Base-by-base conservation (phyloP, 1,140 invertebrate species). In the Heterodera carotae region DNA sequence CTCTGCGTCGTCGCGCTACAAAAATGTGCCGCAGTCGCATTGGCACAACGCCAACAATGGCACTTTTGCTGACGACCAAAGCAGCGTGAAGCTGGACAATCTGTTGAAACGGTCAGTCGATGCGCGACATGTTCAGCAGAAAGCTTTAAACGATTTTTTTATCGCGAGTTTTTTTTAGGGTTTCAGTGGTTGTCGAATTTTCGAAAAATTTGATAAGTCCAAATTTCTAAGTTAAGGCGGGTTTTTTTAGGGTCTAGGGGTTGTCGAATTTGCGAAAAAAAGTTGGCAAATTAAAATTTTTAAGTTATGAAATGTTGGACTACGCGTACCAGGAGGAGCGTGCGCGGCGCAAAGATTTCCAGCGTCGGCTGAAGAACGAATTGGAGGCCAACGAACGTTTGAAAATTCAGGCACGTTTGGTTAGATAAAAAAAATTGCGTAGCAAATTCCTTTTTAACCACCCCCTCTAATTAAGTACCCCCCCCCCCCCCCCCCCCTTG, bases 1-100 rank as follows among this genome's bases (percentile, higher is more conserved):
- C 59, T 48, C 27, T 25, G 29, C 12, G 12, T 48, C 69, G 5
- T 70, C 69, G 31, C 69, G 69, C 22, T 70, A 70, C 59, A 70
- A 70, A 48, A 70, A 70, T 48, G 59, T 43, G 27, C 69, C 69
- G 6, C 34, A 8, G 4, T 15, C 33, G 22, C 8, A 2, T 22
- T 43, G 48, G 25, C 29, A 29, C 31, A 70, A 29, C 59, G 69
- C 3, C 15, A 22, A n/a, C 48, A 53, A 53, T 4, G 22, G 22
- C 48, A 18, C 22, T 53, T 53, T 5, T 15, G 4, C 48, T 10
- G 48, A 53, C 48, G 48, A 53, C 12, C 12, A 53, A 15, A 53
- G 48, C 18, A 18, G 48, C 48, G 18, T 18, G 48, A 18, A 53
- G 15, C 12, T 53, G 48, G 48, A 22, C 12, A 18, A 22, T 1